phyloP scores from a whole-genome alignment of 2,888 invertebrate genomes.

The Tanypteryx hageni region DNA sequence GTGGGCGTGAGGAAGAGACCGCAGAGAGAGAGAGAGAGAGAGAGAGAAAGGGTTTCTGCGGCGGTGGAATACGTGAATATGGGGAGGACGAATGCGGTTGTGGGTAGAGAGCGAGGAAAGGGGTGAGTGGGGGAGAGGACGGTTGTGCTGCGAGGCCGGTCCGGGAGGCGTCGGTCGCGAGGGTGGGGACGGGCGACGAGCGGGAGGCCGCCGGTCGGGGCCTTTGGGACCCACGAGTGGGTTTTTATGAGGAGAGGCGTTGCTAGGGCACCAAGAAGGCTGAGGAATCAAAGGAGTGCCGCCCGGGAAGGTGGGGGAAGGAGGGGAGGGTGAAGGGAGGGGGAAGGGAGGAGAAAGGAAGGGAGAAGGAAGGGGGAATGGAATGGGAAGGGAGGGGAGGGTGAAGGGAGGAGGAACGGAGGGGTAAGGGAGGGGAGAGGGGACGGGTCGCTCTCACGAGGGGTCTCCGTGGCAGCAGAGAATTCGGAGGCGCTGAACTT shows the following conservation, averaged over 20 bases:
- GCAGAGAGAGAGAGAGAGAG: neutral
- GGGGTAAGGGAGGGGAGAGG: neutral
- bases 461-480: neutral
- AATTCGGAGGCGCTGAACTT: slow-evolving; percentile 12
- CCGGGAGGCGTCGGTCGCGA: neutral
- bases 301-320: too few relatives aligned
- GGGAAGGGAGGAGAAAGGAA: neutral
- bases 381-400: neutral
- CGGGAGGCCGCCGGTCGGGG: neutral
- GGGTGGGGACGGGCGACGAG: neutral
- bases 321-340: neutral
- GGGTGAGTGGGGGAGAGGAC: neutral
- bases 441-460: neutral
- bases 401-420: too few relatives aligned
- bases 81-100: slow-evolving; percentile 4
- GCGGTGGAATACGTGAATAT: neutral
- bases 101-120: neutral
- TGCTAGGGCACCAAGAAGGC: slow-evolving; percentile 15
- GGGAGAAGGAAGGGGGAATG: too few relatives aligned
- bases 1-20: neutral
- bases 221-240: slow-evolving; percentile 8
- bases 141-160: neutral
- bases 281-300: neutral
- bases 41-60: neutral
- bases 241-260: slow-evolving; percentile 15